Conservation (phyloP, 2,113 vertebrate genomes). For the Trogon surrucura region DNA sequence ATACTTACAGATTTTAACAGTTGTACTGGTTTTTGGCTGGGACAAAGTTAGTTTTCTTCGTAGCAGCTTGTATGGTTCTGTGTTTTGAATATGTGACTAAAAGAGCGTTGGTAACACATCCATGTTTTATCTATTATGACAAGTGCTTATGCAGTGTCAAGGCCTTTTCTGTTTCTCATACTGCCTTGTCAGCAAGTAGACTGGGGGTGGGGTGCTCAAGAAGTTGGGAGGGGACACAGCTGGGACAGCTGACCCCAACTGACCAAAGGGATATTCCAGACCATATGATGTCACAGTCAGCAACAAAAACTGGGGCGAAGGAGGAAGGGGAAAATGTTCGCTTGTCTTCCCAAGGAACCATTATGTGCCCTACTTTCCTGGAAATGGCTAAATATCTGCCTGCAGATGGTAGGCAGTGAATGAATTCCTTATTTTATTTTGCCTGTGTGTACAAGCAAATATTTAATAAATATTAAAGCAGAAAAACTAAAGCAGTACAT, state of each 20-base stretch:
- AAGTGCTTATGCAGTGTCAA: too few species aligned
- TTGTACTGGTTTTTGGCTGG: not conserved
- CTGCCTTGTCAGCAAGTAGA: too few species aligned
- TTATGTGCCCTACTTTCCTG: not conserved
- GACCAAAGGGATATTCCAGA: too few species aligned
- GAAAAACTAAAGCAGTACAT: conserved; percentile 53
- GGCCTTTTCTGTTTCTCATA: not conserved
- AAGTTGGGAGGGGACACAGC: too few species aligned
- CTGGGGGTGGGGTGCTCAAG: too few species aligned
- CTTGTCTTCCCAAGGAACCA: not conserved
- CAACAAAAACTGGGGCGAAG: not conserved
- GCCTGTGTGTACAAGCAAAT: not conserved
- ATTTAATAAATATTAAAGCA: conserved; percentile 57
- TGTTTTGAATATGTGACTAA: not conserved
- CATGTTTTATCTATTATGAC: not conserved
- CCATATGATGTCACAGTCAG: too few species aligned
- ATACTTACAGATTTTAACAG: conserved; percentile 63
- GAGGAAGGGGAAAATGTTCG: not conserved
- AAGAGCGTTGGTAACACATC: not conserved
- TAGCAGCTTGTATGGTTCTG: not conserved
- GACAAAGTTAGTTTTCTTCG: not conserved
- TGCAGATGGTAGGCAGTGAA: not conserved
- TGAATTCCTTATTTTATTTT: not conserved
- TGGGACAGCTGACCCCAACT: too few species aligned
- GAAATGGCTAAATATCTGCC: not conserved